Base-by-base conservation (phyloP, 2,113 vertebrate species). In the Eublepharis macularius region DNA sequence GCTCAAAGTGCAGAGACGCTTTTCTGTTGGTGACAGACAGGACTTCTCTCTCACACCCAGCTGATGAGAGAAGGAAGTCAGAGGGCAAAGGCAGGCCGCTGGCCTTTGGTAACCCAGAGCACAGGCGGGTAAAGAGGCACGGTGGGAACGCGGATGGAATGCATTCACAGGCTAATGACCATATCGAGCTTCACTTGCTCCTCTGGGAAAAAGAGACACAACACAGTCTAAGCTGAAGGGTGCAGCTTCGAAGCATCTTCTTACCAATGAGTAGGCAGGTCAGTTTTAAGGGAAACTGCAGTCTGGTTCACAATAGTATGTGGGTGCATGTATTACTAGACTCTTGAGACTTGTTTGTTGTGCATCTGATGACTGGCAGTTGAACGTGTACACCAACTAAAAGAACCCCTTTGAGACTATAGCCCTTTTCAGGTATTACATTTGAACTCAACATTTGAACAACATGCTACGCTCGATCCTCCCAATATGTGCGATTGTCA, bases 101-200 rank as follows among this genome's bases (percentile, higher is more conserved):
- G 89, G 82, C 90, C 82, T 70, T 36, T 0, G n/a, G 77, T 81
- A 84, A 93, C 88, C 85, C 83, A 57, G 1, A 1, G 86, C 78
- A 6, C 90, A 86, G 83, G 89, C 29, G 3, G 90, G 87, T 88
- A 91, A 92, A n/a, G 0, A 41, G 0, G 86, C 87, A 60, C 4
- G 88, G 92, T 92, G 94, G 92, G 93, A 93, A 93, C 2, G 0
- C 80, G 34, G 76, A 0, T 6, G 21, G 45, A 82, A 72, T 0
- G 36, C 63, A 83, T 90, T 89, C 90, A 81, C 91, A 91, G 87
- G 41, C 78, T 91, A 88, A 93, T 1, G 88, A 93, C 88, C 90
- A 69, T 76, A 87, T 16, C 90, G 90, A 78, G 72, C 87, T 84
- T 75, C 2, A 6, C 83, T 78, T 82, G 65, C 79, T 63, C 60